Conservation (phyloP, 2,797 vertebrate genomes). For the Synanceia verrucosa region DNA sequence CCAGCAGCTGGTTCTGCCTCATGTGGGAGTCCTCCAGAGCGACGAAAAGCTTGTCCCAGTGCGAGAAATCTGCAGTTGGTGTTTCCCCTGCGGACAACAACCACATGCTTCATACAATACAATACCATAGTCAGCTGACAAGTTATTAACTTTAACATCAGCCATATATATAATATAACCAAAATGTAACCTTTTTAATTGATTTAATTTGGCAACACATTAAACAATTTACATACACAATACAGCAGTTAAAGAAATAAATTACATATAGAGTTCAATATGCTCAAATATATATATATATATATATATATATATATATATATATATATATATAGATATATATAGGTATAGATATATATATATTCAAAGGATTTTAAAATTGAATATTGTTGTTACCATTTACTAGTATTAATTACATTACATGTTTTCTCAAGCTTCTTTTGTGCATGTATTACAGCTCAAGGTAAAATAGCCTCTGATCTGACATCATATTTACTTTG, state of each 20-base stretch:
- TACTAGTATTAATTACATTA: too few relatives aligned
- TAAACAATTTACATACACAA: neutral
- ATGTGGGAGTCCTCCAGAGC: constrained; percentile 78
- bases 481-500: neutral
- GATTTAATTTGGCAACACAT: too few relatives aligned
- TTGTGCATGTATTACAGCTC: too few relatives aligned
- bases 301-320: too few relatives aligned
- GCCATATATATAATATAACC: neutral
- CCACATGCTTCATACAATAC: constrained; percentile 5
- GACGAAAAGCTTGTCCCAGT: constrained; percentile 79
- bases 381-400: too few relatives aligned
- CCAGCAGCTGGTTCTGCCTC: constrained; percentile 77
- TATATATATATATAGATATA: too few relatives aligned
- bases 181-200: too few relatives aligned
- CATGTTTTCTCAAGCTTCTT: too few relatives aligned
- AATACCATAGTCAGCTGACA: neutral
- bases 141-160: neutral
- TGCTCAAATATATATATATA: neutral
- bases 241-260: neutral
- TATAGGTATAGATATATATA: too few relatives aligned
- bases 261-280: neutral
- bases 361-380: too few relatives aligned
- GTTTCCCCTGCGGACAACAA: constrained; percentile 41
- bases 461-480: neutral
- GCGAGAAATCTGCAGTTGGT: constrained; percentile 54